These are phyloP conservation scores for Eilema griseolum DNA, from an alignment of 2,888 invertebrate species.

Conservation along the genomic window DNA sequence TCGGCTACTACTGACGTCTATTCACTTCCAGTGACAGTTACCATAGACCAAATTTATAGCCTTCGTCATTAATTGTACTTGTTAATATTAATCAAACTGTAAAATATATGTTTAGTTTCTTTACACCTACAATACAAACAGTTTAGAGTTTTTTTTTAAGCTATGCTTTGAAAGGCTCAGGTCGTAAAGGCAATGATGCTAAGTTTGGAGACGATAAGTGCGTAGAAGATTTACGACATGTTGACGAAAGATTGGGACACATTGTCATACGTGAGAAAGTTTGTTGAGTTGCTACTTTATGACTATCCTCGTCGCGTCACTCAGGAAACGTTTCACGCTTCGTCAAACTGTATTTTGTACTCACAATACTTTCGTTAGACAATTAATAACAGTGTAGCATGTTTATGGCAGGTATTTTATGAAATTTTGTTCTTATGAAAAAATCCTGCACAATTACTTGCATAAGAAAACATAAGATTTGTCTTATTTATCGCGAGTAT, in stretches of 20 bases:
- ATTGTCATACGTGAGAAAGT: conserved; percentile 47
- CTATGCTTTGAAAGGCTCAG: conserved; percentile 1
- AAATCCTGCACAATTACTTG: no score
- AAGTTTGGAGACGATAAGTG: conserved; percentile 32
- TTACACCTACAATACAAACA: background rate
- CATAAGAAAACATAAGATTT: background rate
- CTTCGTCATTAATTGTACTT: background rate
- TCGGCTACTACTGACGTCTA: conserved; percentile 40
- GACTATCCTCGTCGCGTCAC: conserved; percentile 39
- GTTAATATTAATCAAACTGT: background rate
- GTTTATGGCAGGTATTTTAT: background rate
- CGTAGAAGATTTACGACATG: conserved; percentile 33
- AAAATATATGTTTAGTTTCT: conserved; percentile 2
- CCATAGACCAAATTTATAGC: conserved; percentile 25
- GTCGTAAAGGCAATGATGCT: background rate
- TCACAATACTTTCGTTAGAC: conserved; percentile 19
- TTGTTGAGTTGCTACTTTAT: conserved; percentile 45
- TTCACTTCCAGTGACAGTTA: conserved; percentile 27
- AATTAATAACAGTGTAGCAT: conserved; percentile 16
- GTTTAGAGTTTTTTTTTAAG: background rate
- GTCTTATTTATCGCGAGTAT: background rate
- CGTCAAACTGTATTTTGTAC: conserved; percentile 38
- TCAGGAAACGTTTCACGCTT: conserved; percentile 45
- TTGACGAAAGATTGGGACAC: conserved; percentile 36
- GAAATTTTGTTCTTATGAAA: background rate